Evolutionary conservation across 2,797 vertebrate genomes (phyloP), one percentile per base, ranked within the genome.

Genomic region (Nyctibius grandis): DNA sequence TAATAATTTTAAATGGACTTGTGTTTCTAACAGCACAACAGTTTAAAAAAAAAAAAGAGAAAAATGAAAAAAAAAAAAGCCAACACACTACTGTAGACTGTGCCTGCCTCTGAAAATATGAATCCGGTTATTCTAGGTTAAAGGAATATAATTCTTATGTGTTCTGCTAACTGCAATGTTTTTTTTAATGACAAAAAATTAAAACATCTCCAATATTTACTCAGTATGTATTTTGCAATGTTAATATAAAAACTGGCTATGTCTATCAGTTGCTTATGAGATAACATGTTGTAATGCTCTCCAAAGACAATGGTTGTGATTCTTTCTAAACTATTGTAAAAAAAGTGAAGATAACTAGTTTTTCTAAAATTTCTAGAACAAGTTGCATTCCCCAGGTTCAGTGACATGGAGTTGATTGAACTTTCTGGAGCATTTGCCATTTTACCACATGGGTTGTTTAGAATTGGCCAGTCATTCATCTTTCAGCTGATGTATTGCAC

Each of bases 101-200:
- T 88, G n/a, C 51, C 63, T 86, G n/a, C 34, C n/a, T 84, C 57
- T 91, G 56, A 91, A 88, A 82, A 59, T 76, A 63, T 4, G 6
- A 92, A 79, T 68, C 29, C 44, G 69, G 12, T 84, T 86, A 56
- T 51, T 95, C 51, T 76, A 51, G 26, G 15, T 42, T 89, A 70
- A 82, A 93, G 50, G 45, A 88, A 42, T 67, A 28, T 14, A 70
- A 53, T 85, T 78, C n/a, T 75, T 56, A 20, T 14, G 9, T 79
- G 11, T 59, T 96, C n/a, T 84, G 34, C 68, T 78, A 68, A 59
- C 29, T 53, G 40, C 54, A 73, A 11, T 7, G 0, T 16, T 72
- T 80, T 77, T 92, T 38, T 11, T 28, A 64, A 80, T 48, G 28
- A 63, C 18, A 91, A 34, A 69, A 79, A 36, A 29, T 42, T 65